Evolutionary conservation across 2,113 vertebrate genomes (phyloP), one percentile per base, ranked within the genome.

Genomic region (Hippocampus comes): DNA sequence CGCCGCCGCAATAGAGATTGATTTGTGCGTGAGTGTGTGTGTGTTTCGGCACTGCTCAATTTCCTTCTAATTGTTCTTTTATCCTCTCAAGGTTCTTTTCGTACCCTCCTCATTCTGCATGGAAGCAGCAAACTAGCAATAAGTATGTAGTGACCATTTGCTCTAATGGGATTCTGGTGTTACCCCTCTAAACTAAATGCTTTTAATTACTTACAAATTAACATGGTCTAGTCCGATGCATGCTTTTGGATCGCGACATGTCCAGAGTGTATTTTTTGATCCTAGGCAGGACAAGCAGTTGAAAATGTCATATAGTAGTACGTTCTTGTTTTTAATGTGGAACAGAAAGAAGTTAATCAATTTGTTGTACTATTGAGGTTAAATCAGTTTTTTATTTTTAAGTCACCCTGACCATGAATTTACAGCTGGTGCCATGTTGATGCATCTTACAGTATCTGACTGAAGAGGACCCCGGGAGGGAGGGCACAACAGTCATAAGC

Each of bases 1-100:
- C 73, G 67, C 77, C 76, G 78, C 82, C 83, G 84, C 88, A 83
- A 86, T 84, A 85, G 83, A 88, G 87, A 91, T 87, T 89, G 87
- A 90, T 91, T 81, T 67, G 78, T 72, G 69, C 71, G 73, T 69
- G 78, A 67, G 71, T 56, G 68, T 71, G 76, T 71, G 76, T 66
- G 71, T 73, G 71, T 78, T 74, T 81, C 68, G 59, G 59, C 65
- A n/a, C 70, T 55, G 69, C 72, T 77, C 57, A 66, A 71, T 87
- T 81, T 75, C 68, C 71, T 77, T 79, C 59, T 87, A 88, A 88
- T 89, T 89, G 81, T 86, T 83, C 73, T 82, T 89, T 86, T 82
- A 83, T 83, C 89, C 84, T 87, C 72, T 81, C 71, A 82, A 82
- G 80, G 88, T 87, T 79, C 68, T 81, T 74, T 63, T 41, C 27